phyloP scores from a whole-genome alignment of 2,113 vertebrate species.

The Smithornis capensis region DNA sequence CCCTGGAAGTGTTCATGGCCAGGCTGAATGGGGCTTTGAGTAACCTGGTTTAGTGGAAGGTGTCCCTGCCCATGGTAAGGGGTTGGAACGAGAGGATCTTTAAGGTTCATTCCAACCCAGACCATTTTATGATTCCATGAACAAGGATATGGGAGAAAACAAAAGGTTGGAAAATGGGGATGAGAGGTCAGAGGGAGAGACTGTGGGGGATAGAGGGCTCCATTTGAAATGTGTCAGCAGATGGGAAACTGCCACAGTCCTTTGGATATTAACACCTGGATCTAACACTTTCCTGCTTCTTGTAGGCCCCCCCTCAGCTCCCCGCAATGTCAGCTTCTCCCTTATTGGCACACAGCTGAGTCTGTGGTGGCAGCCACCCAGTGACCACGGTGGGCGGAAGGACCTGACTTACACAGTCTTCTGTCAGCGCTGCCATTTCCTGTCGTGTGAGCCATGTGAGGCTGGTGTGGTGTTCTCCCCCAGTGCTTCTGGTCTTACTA shows the following conservation, averaged over 20 bases:
- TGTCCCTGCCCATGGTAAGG: background rate
- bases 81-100: background rate
- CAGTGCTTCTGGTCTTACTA: slow-evolving; percentile 24
- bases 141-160: background rate
- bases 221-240: background rate
- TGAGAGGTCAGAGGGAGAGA: background rate
- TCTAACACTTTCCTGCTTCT: background rate
- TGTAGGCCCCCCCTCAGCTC: slow-evolving; percentile 73
- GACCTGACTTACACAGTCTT: slow-evolving; percentile 74
- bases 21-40: background rate
- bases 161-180: background rate
- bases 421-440: slow-evolving; percentile 68
- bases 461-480: slow-evolving; percentile 62
- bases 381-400: slow-evolving; percentile 67
- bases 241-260: background rate
- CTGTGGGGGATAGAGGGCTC: background rate
- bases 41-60: background rate
- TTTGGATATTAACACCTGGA: background rate
- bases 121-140: background rate
- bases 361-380: slow-evolving; percentile 73
- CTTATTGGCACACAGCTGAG: slow-evolving; percentile 68
- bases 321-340: slow-evolving; percentile 74
- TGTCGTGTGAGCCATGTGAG: slow-evolving; percentile 66
- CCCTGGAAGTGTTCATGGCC: background rate
- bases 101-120: background rate